phyloP scores from a whole-genome alignment of 2,797 vertebrate species.

The Harpia harpyja region DNA sequence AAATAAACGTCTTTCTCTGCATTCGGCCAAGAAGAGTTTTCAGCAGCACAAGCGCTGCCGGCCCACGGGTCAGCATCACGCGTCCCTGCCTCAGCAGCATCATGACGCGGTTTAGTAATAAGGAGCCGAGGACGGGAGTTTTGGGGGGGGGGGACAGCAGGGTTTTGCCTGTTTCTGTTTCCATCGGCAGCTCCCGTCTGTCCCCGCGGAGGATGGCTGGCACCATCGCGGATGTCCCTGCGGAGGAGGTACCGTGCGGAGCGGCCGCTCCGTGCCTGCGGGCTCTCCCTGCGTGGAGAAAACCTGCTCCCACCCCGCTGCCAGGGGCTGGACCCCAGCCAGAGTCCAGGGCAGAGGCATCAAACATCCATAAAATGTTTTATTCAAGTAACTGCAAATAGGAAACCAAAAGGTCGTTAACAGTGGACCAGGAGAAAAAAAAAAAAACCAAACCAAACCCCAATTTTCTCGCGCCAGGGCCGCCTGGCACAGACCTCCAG shows the following conservation, averaged over 20 bases:
- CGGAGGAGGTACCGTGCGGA: not conserved
- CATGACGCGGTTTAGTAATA: not conserved
- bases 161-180: not conserved
- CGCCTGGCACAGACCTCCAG: not conserved
- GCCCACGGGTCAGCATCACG: not conserved
- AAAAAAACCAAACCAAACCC: not conserved
- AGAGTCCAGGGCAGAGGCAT: not conserved
- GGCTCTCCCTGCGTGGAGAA: not conserved
- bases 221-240: not conserved
- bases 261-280: not conserved
- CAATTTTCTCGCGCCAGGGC: not conserved
- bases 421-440: conserved; percentile 3
- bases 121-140: not conserved
- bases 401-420: conserved; percentile 67
- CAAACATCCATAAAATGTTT: conserved; percentile 73
- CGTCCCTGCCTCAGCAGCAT: not conserved
- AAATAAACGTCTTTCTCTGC: not conserved
- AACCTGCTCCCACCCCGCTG: not conserved
- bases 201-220: not conserved
- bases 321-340: not conserved
- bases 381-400: conserved; percentile 82
- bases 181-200: not conserved
- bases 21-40: not conserved
- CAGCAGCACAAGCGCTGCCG: not conserved
- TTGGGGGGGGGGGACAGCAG: not conserved